Base-by-base conservation (phyloP, 2,797 vertebrate species). In the Cyclopterus lumpus region DNA sequence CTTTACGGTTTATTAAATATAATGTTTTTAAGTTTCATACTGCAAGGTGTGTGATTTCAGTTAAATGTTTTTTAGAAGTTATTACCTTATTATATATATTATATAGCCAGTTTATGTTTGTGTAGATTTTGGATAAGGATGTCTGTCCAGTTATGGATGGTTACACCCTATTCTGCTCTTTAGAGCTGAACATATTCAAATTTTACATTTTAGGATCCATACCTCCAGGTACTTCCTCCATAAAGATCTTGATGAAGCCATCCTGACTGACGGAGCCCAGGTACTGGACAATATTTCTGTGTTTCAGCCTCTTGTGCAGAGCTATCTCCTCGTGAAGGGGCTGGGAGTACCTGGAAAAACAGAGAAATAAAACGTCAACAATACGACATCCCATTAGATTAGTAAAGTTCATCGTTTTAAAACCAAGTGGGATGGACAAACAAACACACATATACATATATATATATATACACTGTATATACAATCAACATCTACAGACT, bases 161-260 rank as follows among this genome's bases (percentile, higher is more conserved):
- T 44, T 8, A 18, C 24, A n/a, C 46, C 26, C 44, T 64, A 5
- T 24, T 28, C 44, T 63, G 10, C 15, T 57, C 6, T 46, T 38
- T 60, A 3, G 22, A 61, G 32, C 53, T 58, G n/a, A 20, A 34
- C 10, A 24, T 34, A 54, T 62, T n/a, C 6, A 2, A 67, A n/a
- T 24, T n/a, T 71, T 20, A 8, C 28, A 16, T 26, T 14, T 9
- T 9, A 30, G 7, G 1, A 34, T 6, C 60, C 76, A 42, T 88
- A 98, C 97, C 97, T 95, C 97, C 97, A 0, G 97, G 97, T n/a
- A 98, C 97, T 91, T 97, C 97, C 86, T 98, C 97, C 97, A 98
- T 98, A 91, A 98, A 97, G 93, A 98, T 97, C 91, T 98, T 98
- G 90, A 98, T 96, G 93, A 96, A 98, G 46, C 96, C 95, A 0